Conservation (phyloP, 1,140 invertebrate genomes). For the Lanistes nyassanus region DNA sequence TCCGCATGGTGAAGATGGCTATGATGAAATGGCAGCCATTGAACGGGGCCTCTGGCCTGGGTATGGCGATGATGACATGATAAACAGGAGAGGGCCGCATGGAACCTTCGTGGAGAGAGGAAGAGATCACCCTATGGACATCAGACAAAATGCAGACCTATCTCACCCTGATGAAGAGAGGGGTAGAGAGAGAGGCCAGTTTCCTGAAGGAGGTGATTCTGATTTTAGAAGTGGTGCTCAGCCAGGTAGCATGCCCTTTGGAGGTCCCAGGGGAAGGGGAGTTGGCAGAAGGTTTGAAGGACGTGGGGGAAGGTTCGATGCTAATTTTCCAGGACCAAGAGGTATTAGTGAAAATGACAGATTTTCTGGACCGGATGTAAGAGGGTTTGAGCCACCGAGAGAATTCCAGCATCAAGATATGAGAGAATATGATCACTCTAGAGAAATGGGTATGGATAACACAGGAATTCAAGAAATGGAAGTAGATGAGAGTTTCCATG, state of each 20-base stretch:
- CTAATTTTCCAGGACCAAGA: no score
- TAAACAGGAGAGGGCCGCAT: background rate
- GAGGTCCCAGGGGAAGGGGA: slow-evolving; percentile 7
- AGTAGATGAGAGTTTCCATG: slow-evolving; percentile 5
- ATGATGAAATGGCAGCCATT: slow-evolving; percentile 2
- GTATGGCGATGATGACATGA: slow-evolving; percentile 8
- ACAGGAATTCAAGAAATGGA: background rate
- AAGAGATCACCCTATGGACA: background rate
- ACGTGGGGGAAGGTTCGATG: slow-evolving; percentile 1
- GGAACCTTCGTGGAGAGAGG: background rate
- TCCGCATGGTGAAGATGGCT: background rate
- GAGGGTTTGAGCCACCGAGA: background rate
- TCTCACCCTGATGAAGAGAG: slow-evolving; percentile 15
- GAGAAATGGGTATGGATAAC: background rate
- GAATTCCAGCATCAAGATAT: slow-evolving; percentile 1
- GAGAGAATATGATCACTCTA: slow-evolving; percentile 3
- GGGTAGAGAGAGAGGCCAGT: slow-evolving; percentile 17
- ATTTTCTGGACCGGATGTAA: background rate
- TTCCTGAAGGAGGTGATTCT: slow-evolving; percentile 6
- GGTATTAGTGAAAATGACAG: no score
- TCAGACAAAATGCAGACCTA: slow-evolving; percentile 21
- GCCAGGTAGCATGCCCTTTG: slow-evolving; percentile 11
- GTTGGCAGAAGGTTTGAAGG: slow-evolving; percentile 10
- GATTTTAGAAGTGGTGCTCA: slow-evolving; percentile 18
- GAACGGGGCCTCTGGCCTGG: slow-evolving; percentile 21